Base-by-base conservation (phyloP, 2,888 invertebrate species). In the Cremastinae sp. region DNA sequence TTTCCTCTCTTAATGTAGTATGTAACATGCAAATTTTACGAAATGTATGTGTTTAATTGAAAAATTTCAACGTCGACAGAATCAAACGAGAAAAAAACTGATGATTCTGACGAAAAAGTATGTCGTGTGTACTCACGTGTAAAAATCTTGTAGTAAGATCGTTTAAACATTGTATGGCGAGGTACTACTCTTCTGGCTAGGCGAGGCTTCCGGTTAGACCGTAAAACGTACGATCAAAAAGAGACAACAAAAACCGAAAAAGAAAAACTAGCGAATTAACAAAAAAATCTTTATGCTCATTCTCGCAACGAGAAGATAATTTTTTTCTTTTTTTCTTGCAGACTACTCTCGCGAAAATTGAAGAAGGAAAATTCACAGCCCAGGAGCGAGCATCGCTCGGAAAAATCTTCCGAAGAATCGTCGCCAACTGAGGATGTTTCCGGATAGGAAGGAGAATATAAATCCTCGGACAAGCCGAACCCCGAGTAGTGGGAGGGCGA, bases 71-170 rank as follows among this genome's bases (percentile, higher is more conserved):
- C n/a, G 12, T 12, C 4, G 34, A 47, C 14, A 10, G 36, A 34
- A 34, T 10, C 1, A 9, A 20, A 1, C 12, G 28, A 45, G 2
- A 16, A 53, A 45, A 22, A 12, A 16, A 45, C 16, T 18, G 9
- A 28, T 8, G 10, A 54, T 34, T 12, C 12, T 22, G 34, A 41
- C 9, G 20, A 53, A 28, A 36, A 18, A 9, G 28, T 53, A 3
- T 0, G 10, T 12, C n/a, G 28, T 47, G 16, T 9, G 49, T 59
- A 84, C 84, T 84, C 61, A 84, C 84, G 45, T 68, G 83, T 75
- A 9, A 74, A 66, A 43, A 81, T 58, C 8, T 59, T 72, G 20
- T 59, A 61, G 70, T 80, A 81, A 59, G 71, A 70, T 36, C 75
- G 68, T 45, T 78, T 71, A 69, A 79, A 78, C 81, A 83, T 84